phyloP scores from a whole-genome alignment of 2,888 invertebrate genomes.

The Melinopterus prodromus region DNA sequence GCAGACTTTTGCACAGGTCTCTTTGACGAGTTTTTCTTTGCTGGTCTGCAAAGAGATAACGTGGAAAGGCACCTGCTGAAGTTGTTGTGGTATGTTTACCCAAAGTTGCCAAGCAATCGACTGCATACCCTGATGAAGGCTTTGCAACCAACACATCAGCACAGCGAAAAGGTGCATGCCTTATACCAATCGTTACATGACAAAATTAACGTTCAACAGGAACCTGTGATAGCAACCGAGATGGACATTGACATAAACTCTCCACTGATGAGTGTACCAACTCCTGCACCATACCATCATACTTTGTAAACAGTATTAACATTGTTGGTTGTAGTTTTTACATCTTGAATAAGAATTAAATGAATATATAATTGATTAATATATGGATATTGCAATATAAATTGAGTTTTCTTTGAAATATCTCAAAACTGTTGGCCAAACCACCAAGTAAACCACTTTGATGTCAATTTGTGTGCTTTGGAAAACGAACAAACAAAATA shows the following conservation, averaged over 20 bases:
- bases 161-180: slow-evolving; percentile 85
- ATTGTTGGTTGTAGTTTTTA: neutral
- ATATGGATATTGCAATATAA: neutral
- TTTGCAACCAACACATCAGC: slow-evolving; percentile 78
- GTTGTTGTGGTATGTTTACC: slow-evolving; percentile 89
- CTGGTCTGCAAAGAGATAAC: slow-evolving; percentile 88
- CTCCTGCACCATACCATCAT: slow-evolving; percentile 76
- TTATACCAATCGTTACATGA: slow-evolving; percentile 80
- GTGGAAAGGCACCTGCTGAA: slow-evolving; percentile 91
- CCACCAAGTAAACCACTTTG: too few relatives aligned
- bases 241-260: slow-evolving; percentile 80
- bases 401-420: too few relatives aligned
- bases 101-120: slow-evolving; percentile 81
- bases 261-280: slow-evolving; percentile 85
- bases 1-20: slow-evolving; percentile 95
- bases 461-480: too few relatives aligned
- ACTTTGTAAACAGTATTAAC: slow-evolving; percentile 21
- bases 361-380: neutral
- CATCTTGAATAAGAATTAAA: neutral
- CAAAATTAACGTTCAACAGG: slow-evolving; percentile 77
- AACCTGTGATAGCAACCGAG: slow-evolving; percentile 66
- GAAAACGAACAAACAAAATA: too few relatives aligned
- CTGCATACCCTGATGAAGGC: slow-evolving; percentile 84
- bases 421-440: too few relatives aligned
- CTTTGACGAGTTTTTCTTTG: slow-evolving; percentile 95